Conservation (phyloP, 2,113 vertebrate genomes). For the Thamnaconus septentrionalis region DNA sequence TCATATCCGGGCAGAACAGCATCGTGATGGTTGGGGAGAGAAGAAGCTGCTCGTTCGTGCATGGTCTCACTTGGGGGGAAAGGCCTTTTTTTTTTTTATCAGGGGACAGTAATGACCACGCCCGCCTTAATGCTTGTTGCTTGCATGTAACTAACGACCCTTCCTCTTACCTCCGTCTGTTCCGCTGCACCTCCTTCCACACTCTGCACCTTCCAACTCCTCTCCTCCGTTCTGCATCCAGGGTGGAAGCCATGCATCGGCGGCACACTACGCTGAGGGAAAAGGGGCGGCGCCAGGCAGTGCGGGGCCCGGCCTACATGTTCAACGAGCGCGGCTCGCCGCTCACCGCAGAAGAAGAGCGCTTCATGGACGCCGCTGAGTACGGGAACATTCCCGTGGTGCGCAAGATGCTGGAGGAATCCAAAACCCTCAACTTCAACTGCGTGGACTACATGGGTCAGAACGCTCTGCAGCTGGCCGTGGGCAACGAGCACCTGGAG, state of each 20-base stretch:
- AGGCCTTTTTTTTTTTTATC: background rate
- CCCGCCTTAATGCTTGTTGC: conserved; percentile 7
- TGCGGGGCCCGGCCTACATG: conserved; percentile 95
- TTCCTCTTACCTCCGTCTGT: conserved; percentile 8
- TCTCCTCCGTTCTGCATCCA: conserved; percentile 34
- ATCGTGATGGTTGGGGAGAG: background rate
- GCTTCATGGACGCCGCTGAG: conserved; percentile 91
- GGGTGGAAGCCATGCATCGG: conserved; percentile 86
- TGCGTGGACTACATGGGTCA: conserved; percentile 98
- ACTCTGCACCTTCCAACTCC: background rate
- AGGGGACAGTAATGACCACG: conserved; percentile 7
- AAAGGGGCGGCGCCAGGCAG: conserved; percentile 94
- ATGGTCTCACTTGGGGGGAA: too few relatives aligned
- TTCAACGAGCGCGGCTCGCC: conserved; percentile 94
- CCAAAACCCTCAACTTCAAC: conserved; percentile 95
- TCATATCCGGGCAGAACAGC: background rate
- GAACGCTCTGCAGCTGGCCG: conserved; percentile 91
- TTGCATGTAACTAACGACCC: conserved; percentile 3
- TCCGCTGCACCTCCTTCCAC: background rate
- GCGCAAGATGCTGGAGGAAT: conserved; percentile 96
- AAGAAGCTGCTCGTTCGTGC: background rate
- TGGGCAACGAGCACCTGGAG: conserved; percentile 94
- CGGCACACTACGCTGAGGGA: conserved; percentile 91
- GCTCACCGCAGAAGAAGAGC: conserved; percentile 90
- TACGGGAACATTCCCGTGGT: conserved; percentile 98